phyloP scores from a whole-genome alignment of 2,797 vertebrate species.

The Glyptemys insculpta region DNA sequence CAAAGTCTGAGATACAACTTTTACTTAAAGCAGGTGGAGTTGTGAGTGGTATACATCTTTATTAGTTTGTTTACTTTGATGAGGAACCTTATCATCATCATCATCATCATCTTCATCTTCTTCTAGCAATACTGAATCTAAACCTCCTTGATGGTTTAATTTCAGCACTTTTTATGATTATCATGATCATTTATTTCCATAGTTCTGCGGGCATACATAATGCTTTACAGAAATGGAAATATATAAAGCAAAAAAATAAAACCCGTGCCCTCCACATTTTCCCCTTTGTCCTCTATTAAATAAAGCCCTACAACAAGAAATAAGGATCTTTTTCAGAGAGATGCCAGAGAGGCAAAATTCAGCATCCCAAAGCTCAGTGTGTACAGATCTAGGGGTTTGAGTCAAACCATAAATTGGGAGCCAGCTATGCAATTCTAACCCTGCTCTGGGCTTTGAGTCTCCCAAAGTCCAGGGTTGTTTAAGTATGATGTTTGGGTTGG shows the following conservation, averaged over 20 bases:
- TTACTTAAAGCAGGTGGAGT: not conserved
- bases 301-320: not conserved
- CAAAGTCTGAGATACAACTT: not conserved
- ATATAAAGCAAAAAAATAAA: accelerated
- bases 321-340: not conserved
- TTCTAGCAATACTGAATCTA: not conserved
- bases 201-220: not conserved
- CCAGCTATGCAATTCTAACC: not conserved
- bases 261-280: not conserved
- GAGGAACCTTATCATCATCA: not conserved
- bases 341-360: not conserved
- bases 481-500: not conserved
- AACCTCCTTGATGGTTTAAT: not conserved
- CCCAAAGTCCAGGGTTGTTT: not conserved
- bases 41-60: not conserved
- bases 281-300: not conserved
- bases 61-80: not conserved
- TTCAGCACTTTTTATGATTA: not conserved
- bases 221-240: not conserved
- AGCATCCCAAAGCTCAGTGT: not conserved
- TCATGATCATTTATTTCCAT: not conserved
- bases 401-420: not conserved
- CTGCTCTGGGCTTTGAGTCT: not conserved
- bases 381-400: not conserved
- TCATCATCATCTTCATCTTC: not conserved